Evolutionary conservation across 1,140 invertebrate species (phyloP).

Genomic region (Calycopis cecrops): DNA sequence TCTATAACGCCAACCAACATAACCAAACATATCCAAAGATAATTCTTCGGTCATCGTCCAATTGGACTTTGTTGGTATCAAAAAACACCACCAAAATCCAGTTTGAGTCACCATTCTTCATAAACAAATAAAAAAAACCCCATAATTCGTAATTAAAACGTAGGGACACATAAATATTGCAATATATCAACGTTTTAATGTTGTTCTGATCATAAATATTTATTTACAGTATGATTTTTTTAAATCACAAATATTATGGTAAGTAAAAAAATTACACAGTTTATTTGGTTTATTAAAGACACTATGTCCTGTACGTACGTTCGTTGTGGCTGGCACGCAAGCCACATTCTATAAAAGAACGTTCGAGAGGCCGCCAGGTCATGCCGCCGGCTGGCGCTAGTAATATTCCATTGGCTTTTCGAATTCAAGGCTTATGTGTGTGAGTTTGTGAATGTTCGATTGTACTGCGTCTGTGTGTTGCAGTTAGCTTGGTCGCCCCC

Average conservation of each 20-base stretch:
- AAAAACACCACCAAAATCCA: no score
- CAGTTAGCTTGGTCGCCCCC: conserved; percentile 12
- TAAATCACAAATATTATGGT: background rate
- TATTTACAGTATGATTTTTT: background rate
- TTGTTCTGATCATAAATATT: background rate
- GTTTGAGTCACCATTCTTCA: no score
- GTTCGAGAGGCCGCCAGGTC: conserved; percentile 47
- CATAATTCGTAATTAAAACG: no score
- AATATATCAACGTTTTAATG: background rate
- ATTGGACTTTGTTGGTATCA: no score
- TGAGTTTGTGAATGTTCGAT: conserved; percentile 30
- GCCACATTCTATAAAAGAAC: conserved; percentile 41
- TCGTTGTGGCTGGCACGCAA: conserved; percentile 2
- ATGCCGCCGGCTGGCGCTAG: conserved; percentile 30
- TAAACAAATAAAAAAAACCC: background rate
- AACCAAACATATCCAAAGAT: no score
- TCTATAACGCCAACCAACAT: no score
- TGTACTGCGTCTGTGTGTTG: conserved; percentile 30
- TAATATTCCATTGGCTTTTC: conserved; percentile 65
- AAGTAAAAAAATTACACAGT: background rate
- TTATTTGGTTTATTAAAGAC: background rate
- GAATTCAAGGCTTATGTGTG: conserved; percentile 33
- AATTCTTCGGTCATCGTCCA: no score
- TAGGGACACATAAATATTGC: background rate
- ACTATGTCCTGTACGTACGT: conserved; percentile 1